A percentile compares a stretch with the other conserved stretches of the same genome.
Evolutionary conservation across 2,888 invertebrate species (phyloP).

Genomic region (Hofmannophila pseudospretella): DNA sequence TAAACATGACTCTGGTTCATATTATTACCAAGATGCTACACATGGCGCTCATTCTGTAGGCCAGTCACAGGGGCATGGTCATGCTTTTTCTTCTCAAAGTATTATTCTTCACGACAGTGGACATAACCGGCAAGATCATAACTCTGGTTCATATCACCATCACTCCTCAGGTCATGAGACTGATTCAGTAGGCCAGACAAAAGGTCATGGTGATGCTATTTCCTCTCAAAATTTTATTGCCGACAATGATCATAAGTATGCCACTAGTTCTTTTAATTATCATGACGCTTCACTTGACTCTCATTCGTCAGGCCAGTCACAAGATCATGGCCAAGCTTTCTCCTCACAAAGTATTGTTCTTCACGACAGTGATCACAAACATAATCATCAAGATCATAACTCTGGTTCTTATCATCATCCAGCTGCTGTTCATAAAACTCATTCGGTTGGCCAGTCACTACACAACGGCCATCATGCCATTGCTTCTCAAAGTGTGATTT

Average conservation of each 20-base stretch:
- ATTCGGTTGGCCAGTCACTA: background rate
- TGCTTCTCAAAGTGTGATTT: background rate
- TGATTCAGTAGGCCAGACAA: background rate
- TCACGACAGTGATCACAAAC: constrained; percentile 15
- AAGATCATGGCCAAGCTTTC: background rate
- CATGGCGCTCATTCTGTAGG: no score
- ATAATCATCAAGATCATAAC: background rate
- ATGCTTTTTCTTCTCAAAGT: constrained; percentile 6
- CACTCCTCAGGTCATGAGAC: no score
- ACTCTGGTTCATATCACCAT: no score
- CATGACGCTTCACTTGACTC: no score
- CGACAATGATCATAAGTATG: background rate
- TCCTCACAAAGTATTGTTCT: constrained; percentile 31
- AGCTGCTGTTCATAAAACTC: background rate
- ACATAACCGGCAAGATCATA: background rate
- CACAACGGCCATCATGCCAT: background rate
- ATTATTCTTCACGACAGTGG: constrained; percentile 20
- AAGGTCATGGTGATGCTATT: background rate
- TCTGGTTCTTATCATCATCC: background rate
- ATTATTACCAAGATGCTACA: background rate
- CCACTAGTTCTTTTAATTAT: no score
- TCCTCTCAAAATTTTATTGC: constrained; percentile 2
- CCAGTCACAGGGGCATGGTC: background rate
- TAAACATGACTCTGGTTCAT: no score
- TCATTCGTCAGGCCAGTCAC: no score